Evolutionary conservation across 2,797 vertebrate species (phyloP), one percentile per base, ranked within the genome.

Genomic region (Buceros bicornis): DNA sequence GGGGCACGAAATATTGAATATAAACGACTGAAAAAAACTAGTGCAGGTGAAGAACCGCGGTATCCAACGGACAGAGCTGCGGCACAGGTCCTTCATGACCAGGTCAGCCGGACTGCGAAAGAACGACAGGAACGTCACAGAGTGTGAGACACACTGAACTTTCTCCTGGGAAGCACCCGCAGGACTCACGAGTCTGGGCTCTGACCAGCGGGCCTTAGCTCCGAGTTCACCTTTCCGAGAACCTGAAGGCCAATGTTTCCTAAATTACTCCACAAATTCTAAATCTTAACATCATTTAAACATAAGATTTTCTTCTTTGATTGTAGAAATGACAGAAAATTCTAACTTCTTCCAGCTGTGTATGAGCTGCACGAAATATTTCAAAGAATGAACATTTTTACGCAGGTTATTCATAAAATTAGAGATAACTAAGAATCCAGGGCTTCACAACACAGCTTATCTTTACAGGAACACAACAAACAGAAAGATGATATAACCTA

Each of bases 111-210:
- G 4, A 2, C 4, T n/a, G 28, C 3, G 54, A 57, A 72, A 76
- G 47, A n/a, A 81, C 0, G 5, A 72, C 2, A 47, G 10, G 31
- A 37, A 42, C 4, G 37, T 47, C 28, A 3, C 0, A 4, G 64
- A 37, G n/a, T 12, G 6, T 25, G 67, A 35, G 45, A 37, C 22
- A 11, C 19, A 6, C 22, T 7, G 37, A 72, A 28, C 35, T 26
- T 54, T 9, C 35, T 54, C 57, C 48, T 12, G 10, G 10, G 62
- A 42, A 69, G 20, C 57, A 47, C 7, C 70, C 53, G 8, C 3
- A 29, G 31, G 28, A 24, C 56, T 20, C 42, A 16, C 11, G 16
- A 28, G 22, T 24, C 8, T 21, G 40, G 29, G 53, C 43, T 77
- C 53, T 24, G 12, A 50, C 11, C 35, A 22, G 7, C 3, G 31